phyloP scores from a whole-genome alignment of 2,113 vertebrate species.

The Anarrhichthys ocellatus region DNA sequence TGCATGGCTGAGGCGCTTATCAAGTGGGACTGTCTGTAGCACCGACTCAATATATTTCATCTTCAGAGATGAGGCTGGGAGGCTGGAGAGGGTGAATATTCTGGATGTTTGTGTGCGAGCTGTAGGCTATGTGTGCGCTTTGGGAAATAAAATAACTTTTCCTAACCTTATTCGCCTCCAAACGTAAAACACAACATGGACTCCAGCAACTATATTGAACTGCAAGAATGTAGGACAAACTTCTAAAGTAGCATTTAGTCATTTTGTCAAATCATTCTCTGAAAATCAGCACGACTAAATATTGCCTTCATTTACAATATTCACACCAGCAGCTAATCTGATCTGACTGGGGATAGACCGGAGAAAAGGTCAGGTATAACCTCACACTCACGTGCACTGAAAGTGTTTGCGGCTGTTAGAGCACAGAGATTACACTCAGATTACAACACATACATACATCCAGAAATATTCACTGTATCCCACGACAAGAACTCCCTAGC shows the following conservation, averaged over 20 bases:
- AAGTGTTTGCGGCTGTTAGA: background rate
- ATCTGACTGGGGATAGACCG: background rate
- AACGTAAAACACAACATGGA: slow-evolving; percentile 26
- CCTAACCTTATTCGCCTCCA: slow-evolving; percentile 35
- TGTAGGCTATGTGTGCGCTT: slow-evolving; percentile 10
- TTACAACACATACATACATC: too few species aligned
- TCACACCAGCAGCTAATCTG: background rate
- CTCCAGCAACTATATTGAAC: background rate
- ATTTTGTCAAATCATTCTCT: slow-evolving; percentile 5
- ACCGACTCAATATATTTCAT: slow-evolving; percentile 86
- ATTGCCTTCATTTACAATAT: slow-evolving; percentile 1
- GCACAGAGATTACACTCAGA: too few species aligned
- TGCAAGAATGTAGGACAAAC: background rate
- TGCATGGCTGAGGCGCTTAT: slow-evolving; percentile 90
- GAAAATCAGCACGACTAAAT: background rate
- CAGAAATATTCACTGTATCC: too few species aligned
- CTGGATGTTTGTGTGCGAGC: slow-evolving; percentile 48
- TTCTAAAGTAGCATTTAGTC: background rate
- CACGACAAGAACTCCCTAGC: too few species aligned
- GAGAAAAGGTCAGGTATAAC: too few species aligned
- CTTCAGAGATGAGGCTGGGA: slow-evolving; percentile 69
- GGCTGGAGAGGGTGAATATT: slow-evolving; percentile 42
- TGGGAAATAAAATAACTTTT: slow-evolving; percentile 52
- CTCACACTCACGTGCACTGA: too few species aligned
- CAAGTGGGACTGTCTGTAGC: slow-evolving; percentile 82